Evolutionary conservation across 1,140 invertebrate species (phyloP).

Genomic region (Galendromus occidentalis): DNA sequence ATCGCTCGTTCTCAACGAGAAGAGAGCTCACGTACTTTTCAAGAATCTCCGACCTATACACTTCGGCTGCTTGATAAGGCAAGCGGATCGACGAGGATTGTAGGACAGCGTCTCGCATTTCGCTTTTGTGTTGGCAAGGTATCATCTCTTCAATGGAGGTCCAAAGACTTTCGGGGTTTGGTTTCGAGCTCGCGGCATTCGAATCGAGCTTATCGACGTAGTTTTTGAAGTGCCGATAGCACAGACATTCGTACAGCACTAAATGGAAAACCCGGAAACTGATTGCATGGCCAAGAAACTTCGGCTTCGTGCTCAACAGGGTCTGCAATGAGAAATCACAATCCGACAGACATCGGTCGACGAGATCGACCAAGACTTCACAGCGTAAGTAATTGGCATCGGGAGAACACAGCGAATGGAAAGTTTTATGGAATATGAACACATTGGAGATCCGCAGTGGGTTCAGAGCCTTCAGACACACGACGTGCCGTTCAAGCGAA

Average conservation of each 20-base stretch:
- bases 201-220: neutral
- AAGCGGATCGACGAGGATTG: neutral
- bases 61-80: neutral
- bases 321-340: neutral
- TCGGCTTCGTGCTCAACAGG: neutral
- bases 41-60: neutral
- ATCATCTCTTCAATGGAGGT: neutral
- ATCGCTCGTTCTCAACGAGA: neutral
- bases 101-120: neutral
- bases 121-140: neutral
- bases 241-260: neutral
- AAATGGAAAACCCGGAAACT: neutral
- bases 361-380: neutral
- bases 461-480: neutral
- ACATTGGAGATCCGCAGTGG: neutral
- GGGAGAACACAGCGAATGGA: neutral
- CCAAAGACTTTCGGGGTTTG: neutral
- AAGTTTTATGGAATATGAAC: neutral
- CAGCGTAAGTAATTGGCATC: neutral
- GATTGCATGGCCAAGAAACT: neutral
- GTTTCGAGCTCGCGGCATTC: neutral
- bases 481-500: neutral
- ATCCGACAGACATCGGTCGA: neutral
- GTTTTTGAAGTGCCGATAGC: neutral
- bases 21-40: neutral